phyloP scores from a whole-genome alignment of 2,888 invertebrate genomes.

The Eupithecia tripunctaria region DNA sequence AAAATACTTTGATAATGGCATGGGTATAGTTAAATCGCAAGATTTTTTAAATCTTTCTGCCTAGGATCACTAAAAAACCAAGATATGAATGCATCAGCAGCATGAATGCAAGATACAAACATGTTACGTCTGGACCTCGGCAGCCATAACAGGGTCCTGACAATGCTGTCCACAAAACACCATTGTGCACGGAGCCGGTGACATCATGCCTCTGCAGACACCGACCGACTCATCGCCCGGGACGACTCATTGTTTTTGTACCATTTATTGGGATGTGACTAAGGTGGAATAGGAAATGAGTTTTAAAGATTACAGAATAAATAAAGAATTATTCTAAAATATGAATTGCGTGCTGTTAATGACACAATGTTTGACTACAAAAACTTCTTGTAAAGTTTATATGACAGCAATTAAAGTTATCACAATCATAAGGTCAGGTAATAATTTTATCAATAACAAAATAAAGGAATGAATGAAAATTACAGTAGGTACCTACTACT shows the following conservation, averaged over 20 bases:
- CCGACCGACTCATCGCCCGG: slow-evolving; percentile 30
- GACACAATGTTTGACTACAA: background rate
- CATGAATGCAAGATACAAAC: background rate
- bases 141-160: slow-evolving; percentile 29
- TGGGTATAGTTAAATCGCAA: too few species aligned
- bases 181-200: slow-evolving; percentile 48
- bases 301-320: background rate
- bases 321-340: background rate
- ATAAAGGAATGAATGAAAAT: too few species aligned
- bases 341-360: too few species aligned
- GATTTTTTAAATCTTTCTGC: too few species aligned
- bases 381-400: background rate
- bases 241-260: slow-evolving; percentile 4
- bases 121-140: background rate
- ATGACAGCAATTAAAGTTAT: too few species aligned
- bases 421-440: too few species aligned
- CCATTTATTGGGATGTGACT: background rate
- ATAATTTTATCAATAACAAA: too few species aligned
- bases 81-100: background rate
- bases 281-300: background rate
- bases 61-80: too few species aligned
- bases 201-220: slow-evolving; percentile 52
- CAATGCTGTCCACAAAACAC: slow-evolving; percentile 29
- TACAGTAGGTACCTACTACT: too few species aligned
- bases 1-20: background rate